These are phyloP conservation scores for Rotaria sp. DNA, from an alignment of 2,888 invertebrate species.

Conservation along the genomic window DNA sequence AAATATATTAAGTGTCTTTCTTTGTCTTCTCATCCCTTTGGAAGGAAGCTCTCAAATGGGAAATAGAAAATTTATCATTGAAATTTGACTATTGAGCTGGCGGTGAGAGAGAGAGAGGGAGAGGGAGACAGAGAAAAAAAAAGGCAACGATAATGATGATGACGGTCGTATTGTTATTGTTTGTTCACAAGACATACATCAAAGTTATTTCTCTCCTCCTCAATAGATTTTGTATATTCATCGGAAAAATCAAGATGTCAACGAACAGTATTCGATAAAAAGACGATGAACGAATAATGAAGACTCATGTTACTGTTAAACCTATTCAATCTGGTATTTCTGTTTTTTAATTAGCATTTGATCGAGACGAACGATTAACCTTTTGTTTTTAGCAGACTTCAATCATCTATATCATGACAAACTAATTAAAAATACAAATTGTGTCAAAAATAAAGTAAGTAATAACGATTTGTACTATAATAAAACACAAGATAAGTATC, in stretches of 20 bases:
- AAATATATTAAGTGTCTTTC: neutral
- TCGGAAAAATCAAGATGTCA: neutral
- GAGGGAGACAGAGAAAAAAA: neutral
- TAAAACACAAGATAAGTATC: neutral
- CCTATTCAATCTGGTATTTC: neutral
- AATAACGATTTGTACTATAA: neutral
- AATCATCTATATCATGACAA: neutral
- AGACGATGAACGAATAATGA: neutral
- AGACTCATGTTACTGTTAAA: neutral
- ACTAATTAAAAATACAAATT: neutral
- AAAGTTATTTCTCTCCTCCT: neutral
- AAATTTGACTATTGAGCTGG: neutral
- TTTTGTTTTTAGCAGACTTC: too few species aligned
- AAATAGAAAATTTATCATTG: slow-evolving; percentile 5
- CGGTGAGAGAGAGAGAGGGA: neutral
- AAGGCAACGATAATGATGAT: neutral
- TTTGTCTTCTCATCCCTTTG: neutral
- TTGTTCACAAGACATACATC: neutral
- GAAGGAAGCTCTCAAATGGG: neutral
- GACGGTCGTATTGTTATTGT: neutral
- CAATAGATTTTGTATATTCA: neutral
- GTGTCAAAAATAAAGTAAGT: neutral
- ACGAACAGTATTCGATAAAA: neutral
- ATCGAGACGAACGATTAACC: too few species aligned
- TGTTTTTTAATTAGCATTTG: too few species aligned